Conservation (phyloP, 2,113 vertebrate species). For the Patagioenas fasciata region DNA sequence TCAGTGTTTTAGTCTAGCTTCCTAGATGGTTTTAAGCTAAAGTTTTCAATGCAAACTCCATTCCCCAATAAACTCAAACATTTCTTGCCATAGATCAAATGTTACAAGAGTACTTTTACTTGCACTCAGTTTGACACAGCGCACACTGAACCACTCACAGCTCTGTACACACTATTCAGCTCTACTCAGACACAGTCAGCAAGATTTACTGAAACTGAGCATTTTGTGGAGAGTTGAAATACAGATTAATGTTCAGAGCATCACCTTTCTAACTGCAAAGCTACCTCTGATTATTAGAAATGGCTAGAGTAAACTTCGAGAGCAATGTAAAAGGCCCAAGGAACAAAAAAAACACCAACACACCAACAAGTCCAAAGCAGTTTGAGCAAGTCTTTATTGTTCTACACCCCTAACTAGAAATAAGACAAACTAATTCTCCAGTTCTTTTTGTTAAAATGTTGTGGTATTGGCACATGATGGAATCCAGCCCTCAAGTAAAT, state of each 20-base stretch:
- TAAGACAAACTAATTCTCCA: not conserved
- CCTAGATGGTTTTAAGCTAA: not conserved
- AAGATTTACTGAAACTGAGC: not conserved
- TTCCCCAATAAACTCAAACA: not conserved
- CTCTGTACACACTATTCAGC: not conserved
- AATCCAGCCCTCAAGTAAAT: not conserved
- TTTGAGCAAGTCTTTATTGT: conserved; percentile 22
- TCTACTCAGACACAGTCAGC: not conserved
- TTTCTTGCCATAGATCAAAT: not conserved
- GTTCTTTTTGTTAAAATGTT: not conserved
- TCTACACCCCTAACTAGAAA: not conserved
- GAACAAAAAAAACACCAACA: fast-evolving
- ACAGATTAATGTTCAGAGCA: not conserved
- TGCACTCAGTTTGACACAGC: not conserved
- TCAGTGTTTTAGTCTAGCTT: not conserved
- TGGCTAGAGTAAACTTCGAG: not conserved
- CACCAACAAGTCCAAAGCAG: not conserved
- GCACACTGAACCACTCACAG: not conserved
- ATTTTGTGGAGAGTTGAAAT: not conserved
- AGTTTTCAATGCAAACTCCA: not conserved
- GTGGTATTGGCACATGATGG: not conserved
- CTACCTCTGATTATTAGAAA: not conserved
- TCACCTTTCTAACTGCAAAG: not conserved
- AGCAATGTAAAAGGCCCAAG: not conserved
- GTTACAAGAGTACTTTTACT: not conserved